A percentile compares a stretch with the other conserved stretches of the same genome.
Conservation (phyloP, 2,113 vertebrate genomes). For the Jacana jacana region DNA sequence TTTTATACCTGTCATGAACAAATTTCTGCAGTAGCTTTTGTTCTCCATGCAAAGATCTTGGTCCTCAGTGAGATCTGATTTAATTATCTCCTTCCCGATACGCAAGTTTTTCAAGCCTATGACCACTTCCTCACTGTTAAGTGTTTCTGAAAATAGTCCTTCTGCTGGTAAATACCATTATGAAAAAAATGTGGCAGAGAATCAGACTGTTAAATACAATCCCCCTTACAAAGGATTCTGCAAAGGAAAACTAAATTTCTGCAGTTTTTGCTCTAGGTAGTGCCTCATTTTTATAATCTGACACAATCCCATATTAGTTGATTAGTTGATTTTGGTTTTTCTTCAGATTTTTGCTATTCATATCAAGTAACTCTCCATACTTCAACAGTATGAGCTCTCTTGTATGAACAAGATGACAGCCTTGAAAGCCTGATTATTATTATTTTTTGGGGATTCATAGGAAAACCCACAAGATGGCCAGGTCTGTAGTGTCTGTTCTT, state of each 20-base stretch:
- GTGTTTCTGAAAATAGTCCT: not conserved
- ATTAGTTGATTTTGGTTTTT: not conserved
- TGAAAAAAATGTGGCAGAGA: not conserved
- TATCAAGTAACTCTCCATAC: not conserved
- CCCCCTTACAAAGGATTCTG: not conserved
- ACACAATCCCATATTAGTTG: not conserved
- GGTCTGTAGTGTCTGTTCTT: not conserved
- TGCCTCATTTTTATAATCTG: not conserved
- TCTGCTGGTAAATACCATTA: not conserved
- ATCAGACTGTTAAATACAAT: not conserved
- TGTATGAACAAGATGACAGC: not conserved
- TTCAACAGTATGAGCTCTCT: not conserved
- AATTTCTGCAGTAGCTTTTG: not conserved
- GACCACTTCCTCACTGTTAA: not conserved
- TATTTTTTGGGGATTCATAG: not conserved
- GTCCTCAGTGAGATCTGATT: not conserved
- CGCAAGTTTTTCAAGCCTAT: not conserved
- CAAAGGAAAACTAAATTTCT: not conserved
- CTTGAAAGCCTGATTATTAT: not conserved
- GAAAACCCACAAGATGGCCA: not conserved
- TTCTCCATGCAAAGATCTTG: not conserved
- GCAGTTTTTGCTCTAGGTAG: not conserved
- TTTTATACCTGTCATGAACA: not conserved
- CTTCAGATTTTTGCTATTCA: not conserved
- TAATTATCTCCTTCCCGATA: not conserved